Evolutionary conservation across 2,888 invertebrate genomes (phyloP).

Genomic region (Odontothrips loti): DNA sequence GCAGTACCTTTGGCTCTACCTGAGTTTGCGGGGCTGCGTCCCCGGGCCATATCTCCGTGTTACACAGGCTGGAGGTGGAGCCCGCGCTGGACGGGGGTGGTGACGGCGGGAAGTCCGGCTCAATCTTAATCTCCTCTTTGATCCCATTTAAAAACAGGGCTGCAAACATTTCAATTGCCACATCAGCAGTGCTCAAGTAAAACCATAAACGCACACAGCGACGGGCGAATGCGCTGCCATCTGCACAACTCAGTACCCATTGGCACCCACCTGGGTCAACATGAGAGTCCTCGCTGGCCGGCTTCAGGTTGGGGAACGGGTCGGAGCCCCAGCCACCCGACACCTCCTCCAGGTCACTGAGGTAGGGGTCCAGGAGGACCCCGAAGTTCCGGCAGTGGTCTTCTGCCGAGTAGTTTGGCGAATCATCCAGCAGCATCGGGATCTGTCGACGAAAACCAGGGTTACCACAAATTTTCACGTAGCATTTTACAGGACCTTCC

Average conservation of each 20-base stretch:
- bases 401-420: constrained; percentile 32
- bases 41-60: constrained; percentile 33
- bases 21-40: constrained; percentile 27
- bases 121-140: constrained; percentile 40
- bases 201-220: too few relatives aligned
- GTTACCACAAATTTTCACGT: too few relatives aligned
- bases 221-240: too few relatives aligned
- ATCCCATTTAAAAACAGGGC: constrained; percentile 1
- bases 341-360: constrained; percentile 27
- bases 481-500: too few relatives aligned
- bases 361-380: constrained; percentile 32
- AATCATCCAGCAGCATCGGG: constrained; percentile 39
- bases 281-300: not conserved
- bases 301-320: constrained; percentile 32
- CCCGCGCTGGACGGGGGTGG: constrained; percentile 30
- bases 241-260: too few relatives aligned
- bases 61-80: constrained; percentile 34
- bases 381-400: constrained; percentile 34
- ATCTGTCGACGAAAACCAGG: constrained; percentile 37
- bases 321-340: constrained; percentile 37
- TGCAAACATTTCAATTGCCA: not conserved
- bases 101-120: constrained; percentile 37
- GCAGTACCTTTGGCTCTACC: constrained; percentile 29
- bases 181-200: too few relatives aligned
- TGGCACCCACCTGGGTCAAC: too few relatives aligned